A percentile compares a stretch with the other conserved stretches of the same genome.
These are phyloP conservation scores for Sus cebifrons DNA, from an alignment of 2,797 vertebrate genomes.

Conservation along the genomic window DNA sequence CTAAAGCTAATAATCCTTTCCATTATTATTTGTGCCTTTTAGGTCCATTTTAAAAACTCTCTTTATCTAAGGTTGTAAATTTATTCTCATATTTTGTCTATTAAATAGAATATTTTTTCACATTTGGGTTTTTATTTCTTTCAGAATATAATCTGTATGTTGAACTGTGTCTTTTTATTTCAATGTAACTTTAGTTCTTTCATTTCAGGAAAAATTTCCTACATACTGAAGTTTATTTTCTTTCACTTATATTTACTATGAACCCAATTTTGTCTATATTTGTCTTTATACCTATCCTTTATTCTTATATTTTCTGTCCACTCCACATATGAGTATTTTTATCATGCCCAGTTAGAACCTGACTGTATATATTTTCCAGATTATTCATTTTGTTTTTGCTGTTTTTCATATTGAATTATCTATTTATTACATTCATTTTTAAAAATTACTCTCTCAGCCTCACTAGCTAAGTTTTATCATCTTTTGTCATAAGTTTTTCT, in stretches of 20 bases:
- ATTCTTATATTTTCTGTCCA: background rate
- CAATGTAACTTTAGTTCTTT: background rate
- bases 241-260: conserved; percentile 5
- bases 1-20: too few relatives aligned
- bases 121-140: background rate
- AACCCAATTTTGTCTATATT: background rate
- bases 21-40: background rate
- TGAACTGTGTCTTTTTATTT: background rate
- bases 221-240: background rate
- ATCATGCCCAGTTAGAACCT: background rate
- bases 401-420: background rate
- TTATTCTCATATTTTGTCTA: background rate
- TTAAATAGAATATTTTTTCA: background rate
- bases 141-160: background rate
- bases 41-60: background rate
- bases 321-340: background rate
- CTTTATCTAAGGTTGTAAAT: background rate
- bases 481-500: background rate
- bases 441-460: background rate
- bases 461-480: background rate
- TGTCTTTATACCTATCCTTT: background rate
- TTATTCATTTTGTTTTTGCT: background rate
- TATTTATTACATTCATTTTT: background rate
- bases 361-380: background rate
- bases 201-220: background rate